These are phyloP conservation scores for Philypnodon macrostomus DNA, from an alignment of 2,797 vertebrate genomes.

Conservation along the genomic window DNA sequence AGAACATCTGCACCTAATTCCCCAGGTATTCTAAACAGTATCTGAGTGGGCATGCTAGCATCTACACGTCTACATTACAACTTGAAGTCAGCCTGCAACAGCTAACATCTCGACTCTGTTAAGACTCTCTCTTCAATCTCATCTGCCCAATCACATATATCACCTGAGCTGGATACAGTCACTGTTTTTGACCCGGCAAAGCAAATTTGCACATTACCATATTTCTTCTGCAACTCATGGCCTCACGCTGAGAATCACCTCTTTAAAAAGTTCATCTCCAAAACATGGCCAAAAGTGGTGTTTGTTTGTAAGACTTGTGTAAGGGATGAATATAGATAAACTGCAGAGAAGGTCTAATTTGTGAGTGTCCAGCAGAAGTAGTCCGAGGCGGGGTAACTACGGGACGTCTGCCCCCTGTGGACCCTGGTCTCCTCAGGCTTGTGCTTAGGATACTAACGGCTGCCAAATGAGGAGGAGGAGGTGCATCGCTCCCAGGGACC, in stretches of 20 bases:
- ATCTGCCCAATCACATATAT: too few species aligned
- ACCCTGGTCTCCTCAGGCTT: conserved; percentile 57
- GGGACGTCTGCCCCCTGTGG: conserved; percentile 54
- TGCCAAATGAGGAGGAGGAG: conserved; percentile 72
- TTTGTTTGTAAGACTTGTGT: conserved; percentile 10
- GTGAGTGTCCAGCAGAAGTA: conserved; percentile 49
- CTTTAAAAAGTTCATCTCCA: conserved; percentile 14
- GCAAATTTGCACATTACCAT: neutral
- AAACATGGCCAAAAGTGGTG: conserved; percentile 20
- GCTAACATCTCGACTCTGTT: too few species aligned
- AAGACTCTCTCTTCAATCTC: too few species aligned
- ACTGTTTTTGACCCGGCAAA: neutral
- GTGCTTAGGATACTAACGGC: conserved; percentile 59
- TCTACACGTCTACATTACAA: too few species aligned
- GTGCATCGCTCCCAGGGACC: conserved; percentile 54
- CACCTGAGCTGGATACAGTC: neutral
- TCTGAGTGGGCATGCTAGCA: too few species aligned
- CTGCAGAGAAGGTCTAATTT: conserved; percentile 55
- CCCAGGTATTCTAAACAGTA: too few species aligned
- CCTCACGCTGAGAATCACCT: neutral
- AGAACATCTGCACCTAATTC: too few species aligned
- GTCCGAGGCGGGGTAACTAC: conserved; percentile 42
- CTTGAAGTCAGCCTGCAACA: too few species aligned
- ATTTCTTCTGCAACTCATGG: conserved; percentile 11
- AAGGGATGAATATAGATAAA: conserved; percentile 58